Base-by-base conservation (phyloP, 2,888 invertebrate species). In the Netelia inedita region DNA sequence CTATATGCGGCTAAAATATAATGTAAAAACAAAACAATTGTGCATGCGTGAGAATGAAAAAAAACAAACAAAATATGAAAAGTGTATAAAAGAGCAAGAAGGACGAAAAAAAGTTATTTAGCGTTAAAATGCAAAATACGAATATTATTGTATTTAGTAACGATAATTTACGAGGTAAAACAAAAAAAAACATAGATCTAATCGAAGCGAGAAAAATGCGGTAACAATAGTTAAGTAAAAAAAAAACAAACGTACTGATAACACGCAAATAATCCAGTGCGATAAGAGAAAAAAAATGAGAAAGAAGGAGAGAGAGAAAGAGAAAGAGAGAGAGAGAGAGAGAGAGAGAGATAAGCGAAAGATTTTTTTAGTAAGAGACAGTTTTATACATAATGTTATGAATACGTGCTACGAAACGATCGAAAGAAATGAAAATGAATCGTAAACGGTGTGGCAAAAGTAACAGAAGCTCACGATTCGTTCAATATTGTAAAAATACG, bases 321-420 rank as follows among this genome's bases (percentile, higher is more conserved):
- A 85, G 73, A n/a, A n/a, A 2, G 71, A 69, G 63, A 76, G 79
- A 63, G 63, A 35, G 63, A 16, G n/a, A 21, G 23, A 53, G 50
- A 63, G 35, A 9, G 28, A 16, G 43, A 9, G 73, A 57, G 23
- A 57, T 41, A 23, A 19, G 41, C 65, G 41, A 65, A 65, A 16
- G 5, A 19, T 43, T 41, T 79, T 79, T 79, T 78, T 85, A 83
- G 82, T 83, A 79, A 76, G 83, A 83, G 78, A 82, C 84, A 86
- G 78, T 87, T 87, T 87, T 85, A 87, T 86, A 87, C 84, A 79
- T 83, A 78, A 85, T 85, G 86, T 87, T 87, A 81, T 81, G 50
- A 57, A 85, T 83, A 88, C 59, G 80, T 74, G 76, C 72, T 84
- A 61, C 76, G 43, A 68, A 76, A 72, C 16, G 28, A 46, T 46